Base-by-base conservation (phyloP, 2,113 vertebrate species). In the Plecotus auritus region DNA sequence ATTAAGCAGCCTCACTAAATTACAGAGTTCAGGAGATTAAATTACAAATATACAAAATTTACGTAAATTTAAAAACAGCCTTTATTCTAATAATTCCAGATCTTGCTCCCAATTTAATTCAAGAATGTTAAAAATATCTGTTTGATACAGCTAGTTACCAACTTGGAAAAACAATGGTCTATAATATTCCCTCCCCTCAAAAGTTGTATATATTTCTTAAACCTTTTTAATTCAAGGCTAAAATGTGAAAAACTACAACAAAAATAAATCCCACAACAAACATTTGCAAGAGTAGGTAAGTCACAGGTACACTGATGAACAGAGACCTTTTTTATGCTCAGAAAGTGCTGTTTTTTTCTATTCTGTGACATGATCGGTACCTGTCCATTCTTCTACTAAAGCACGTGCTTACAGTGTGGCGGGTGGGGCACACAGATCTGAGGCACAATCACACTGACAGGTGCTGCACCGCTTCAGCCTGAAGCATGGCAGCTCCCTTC, bases 381-480 rank as follows among this genome's bases (percentile, higher is more conserved):
- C 96, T 96, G 93, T 96, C 96, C 74, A 70, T 78, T 94, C 91
- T 96, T 93, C 96, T 97, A 96, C 92, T 83, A 89, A 97, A 96
- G 96, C 82, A 86, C 86, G 49, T 94, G 98, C 94, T 97, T 97
- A 95, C 96, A 97, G 98, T 93, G 97, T 92, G 96, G 97, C 7
- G 1, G 67, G 67, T 9, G 8, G 67, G 95, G 97, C 96, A 81
- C 96, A 61, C 59, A 61, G 59, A 28, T 28, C 94, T 96, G 94
- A 95, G 90, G 85, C 87, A 74, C 92, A 96, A 85, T 90, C 76
- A 37, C 93, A 92, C 88, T 97, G 98, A 97, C 97, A 95, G 97
- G 89, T 96, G 92, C 78, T 84, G 97, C 97, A 97, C 97, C 94
- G 96, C 97, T 97, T 95, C 96, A 70, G 97, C 97, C 98, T 97